Evolutionary conservation across 1,140 invertebrate genomes (phyloP), one percentile per base, ranked within the genome.

Genomic region (Eriocheir sinensis): DNA sequence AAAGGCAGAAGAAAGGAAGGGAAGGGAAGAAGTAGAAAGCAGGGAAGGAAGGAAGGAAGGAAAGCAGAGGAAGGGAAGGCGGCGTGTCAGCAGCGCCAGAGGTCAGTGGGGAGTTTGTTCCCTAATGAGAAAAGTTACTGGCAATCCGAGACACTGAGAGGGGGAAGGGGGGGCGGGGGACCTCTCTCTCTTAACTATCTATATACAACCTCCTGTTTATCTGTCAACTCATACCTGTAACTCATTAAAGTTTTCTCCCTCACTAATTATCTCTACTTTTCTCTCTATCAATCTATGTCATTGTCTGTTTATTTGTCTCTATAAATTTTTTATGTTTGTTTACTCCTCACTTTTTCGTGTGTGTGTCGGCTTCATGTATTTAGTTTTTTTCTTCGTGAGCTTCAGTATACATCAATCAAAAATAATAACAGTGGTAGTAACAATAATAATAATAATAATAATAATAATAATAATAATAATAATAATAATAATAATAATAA

Each of bases 91-190:
- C 4, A 6, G 21, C 88, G 30, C 0, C 21, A 0, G 80, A 60
- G 85, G 41, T 89, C 86, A 72, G 34, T 27, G 40, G 60, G 60
- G 86, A 79, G 85, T 79, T 72, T 89, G 21, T 4, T 85, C 38
- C 34, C 89, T 93, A 93, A 93, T 41, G 92, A 93, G 92, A 93
- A 93, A 93, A 93, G 92, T 93, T 93, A 93, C 53, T 53, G 92
- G 92, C 85, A 93, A 93, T 93, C 92, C 89, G 92, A 93, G 92
- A 89, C 85, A 93, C 92, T 86, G 60, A 72, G 60, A 72, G 60
- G 48, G 21, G 48, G 48, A 17, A 53, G 21, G 21, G 48, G 48
- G 21, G 60, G 60, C 60, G 6, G 21, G 60, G 60, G 21, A n/a
- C 6, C 21, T 2, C 83, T 86, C 34, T 53, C 27, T 72, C 60